These are phyloP conservation scores for Lathronympha strigana DNA, from an alignment of 2,888 invertebrate species.

Conservation along the genomic window DNA sequence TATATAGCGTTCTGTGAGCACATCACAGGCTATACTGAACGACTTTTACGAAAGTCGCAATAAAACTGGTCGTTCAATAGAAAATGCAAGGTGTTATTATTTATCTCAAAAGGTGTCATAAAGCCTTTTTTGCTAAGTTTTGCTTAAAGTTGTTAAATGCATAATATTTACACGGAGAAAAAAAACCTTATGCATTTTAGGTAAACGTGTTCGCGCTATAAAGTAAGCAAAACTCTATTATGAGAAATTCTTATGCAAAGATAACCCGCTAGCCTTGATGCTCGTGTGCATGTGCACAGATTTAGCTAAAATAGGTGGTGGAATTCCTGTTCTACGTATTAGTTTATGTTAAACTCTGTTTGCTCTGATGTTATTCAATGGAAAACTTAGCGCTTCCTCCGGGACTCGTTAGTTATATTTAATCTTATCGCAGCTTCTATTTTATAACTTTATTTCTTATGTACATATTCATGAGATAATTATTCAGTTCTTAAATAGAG, in stretches of 20 bases:
- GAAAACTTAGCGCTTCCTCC: conserved; percentile 9
- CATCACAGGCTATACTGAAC: too few species aligned
- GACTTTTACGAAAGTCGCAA: too few species aligned
- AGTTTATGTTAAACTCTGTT: conserved; percentile 24
- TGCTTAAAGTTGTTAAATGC: too few species aligned
- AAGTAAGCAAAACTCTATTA: not conserved
- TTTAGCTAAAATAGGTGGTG: conserved; percentile 21
- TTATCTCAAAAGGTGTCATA: too few species aligned
- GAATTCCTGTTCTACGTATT: conserved; percentile 21
- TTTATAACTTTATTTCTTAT: not conserved
- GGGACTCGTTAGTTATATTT: conserved; percentile 6
- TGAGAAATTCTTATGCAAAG: conserved; percentile 11
- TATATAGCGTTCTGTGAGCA: too few species aligned
- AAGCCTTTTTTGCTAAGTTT: too few species aligned
- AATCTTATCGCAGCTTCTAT: conserved; percentile 4
- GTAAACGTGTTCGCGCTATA: not conserved
- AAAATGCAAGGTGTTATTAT: too few species aligned
- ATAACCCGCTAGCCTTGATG: not conserved
- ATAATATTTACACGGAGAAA: not conserved
- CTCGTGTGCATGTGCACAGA: conserved; percentile 10
- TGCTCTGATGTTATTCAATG: conserved; percentile 6
- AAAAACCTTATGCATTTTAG: not conserved
- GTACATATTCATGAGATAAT: not conserved
- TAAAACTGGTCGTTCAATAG: too few species aligned
- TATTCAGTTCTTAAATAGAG: too few species aligned